Evolutionary conservation across 2,888 invertebrate genomes (phyloP).

Genomic region (Eristalis pertinax): DNA sequence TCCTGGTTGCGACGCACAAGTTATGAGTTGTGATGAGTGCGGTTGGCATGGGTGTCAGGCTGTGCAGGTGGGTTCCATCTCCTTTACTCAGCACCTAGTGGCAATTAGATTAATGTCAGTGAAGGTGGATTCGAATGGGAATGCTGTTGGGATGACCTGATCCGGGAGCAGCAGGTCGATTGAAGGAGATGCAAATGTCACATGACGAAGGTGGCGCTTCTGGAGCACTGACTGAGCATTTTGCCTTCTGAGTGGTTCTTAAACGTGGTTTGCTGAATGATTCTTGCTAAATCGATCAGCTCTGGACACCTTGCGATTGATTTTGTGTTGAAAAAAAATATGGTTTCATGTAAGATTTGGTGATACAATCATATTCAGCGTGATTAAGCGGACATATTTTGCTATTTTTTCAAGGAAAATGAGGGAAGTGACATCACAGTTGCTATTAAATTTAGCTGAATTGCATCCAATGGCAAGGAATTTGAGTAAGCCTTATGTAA

Average conservation of each 20-base stretch:
- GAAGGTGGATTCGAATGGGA: conserved; percentile 9
- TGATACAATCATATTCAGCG: neutral
- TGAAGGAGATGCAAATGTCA: neutral
- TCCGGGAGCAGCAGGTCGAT: neutral
- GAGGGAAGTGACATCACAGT: neutral
- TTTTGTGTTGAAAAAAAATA: neutral
- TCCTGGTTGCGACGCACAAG: neutral
- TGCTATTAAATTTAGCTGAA: neutral
- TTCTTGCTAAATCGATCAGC: neutral
- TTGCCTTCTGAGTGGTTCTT: neutral
- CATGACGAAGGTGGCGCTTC: no score
- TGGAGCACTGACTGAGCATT: no score
- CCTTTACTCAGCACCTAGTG: conserved; percentile 1
- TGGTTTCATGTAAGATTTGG: neutral
- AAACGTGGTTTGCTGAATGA: neutral
- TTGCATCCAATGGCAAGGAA: neutral
- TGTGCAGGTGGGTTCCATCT: neutral
- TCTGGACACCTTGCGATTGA: neutral
- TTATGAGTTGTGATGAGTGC: neutral
- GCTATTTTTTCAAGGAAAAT: rapidly evolving
- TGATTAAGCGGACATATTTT: neutral
- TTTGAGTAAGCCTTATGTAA: neutral
- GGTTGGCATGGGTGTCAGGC: neutral
- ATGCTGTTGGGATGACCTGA: neutral
- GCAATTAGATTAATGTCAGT: conserved; percentile 34